Evolutionary conservation across 2,888 invertebrate genomes (phyloP).

Genomic region (Plemyria rubiginata): DNA sequence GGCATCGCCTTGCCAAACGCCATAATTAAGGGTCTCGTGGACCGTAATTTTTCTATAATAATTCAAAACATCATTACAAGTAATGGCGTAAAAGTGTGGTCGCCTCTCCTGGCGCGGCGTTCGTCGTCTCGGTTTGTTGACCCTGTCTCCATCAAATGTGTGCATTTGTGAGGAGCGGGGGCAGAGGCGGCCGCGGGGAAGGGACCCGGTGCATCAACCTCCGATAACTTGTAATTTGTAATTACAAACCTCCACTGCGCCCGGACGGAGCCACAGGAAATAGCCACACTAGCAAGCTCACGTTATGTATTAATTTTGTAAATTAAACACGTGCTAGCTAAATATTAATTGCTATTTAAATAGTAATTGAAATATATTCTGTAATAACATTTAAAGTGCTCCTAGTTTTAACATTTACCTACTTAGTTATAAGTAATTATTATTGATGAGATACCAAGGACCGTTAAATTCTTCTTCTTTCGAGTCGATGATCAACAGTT

Average conservation of each 20-base stretch:
- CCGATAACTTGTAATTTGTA: constrained; percentile 81
- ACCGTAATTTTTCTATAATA: constrained; percentile 65
- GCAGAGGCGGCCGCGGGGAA: constrained; percentile 51
- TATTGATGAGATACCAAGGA: too few species aligned
- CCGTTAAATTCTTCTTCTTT: too few species aligned
- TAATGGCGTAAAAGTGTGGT: constrained; percentile 71
- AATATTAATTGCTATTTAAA: constrained; percentile 41
- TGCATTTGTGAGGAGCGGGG: constrained; percentile 66
- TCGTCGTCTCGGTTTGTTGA: constrained; percentile 75
- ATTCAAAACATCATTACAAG: constrained; percentile 70
- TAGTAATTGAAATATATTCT: constrained; percentile 17
- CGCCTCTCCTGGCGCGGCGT: constrained; percentile 54
- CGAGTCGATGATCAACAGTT: too few species aligned
- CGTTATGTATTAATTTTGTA: constrained; percentile 67
- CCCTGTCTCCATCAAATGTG: constrained; percentile 76
- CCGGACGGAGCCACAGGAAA: constrained; percentile 73
- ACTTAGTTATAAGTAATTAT: too few species aligned
- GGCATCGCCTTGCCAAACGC: constrained; percentile 54
- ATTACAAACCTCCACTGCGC: constrained; percentile 80
- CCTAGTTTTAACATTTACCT: too few species aligned
- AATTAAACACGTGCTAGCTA: constrained; percentile 54
- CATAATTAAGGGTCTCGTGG: constrained; percentile 57
- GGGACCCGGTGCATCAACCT: constrained; percentile 77
- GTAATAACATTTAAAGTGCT: not conserved
- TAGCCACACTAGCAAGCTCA: constrained; percentile 68